These are phyloP conservation scores for Pavo muticus DNA, from an alignment of 2,113 vertebrate genomes.

Conservation along the genomic window DNA sequence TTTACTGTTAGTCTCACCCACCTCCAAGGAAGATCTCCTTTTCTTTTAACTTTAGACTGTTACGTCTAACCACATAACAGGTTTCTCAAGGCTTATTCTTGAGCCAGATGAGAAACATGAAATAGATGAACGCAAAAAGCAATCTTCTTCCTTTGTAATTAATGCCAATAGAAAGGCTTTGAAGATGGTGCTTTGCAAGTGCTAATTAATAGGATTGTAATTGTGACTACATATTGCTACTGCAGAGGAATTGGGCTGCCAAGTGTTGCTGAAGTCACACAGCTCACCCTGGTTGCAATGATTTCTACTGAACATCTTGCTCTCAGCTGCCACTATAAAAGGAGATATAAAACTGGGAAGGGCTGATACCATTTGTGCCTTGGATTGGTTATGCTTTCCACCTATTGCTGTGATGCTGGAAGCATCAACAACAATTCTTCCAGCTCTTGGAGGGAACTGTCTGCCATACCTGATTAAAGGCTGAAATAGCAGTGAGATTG, in stretches of 20 bases:
- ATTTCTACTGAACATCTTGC: conserved; percentile 26
- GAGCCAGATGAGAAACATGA: neutral
- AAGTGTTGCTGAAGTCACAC: neutral
- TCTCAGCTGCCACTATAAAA: conserved; percentile 51
- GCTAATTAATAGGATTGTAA: neutral
- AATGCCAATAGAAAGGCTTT: neutral
- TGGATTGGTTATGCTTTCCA: neutral
- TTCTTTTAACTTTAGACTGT: neutral
- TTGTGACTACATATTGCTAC: neutral
- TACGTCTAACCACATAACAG: neutral
- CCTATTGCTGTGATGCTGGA: neutral
- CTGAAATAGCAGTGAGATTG: neutral
- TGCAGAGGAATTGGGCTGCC: neutral
- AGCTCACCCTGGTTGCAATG: neutral
- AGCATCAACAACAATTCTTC: neutral
- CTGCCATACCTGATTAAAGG: neutral
- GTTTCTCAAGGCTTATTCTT: neutral
- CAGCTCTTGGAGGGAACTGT: neutral
- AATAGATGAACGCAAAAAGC: neutral
- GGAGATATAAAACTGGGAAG: conserved; percentile 20
- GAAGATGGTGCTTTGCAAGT: conserved; percentile 9
- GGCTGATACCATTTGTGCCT: neutral
- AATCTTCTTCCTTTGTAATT: neutral
- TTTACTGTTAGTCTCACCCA: conserved; percentile 10
- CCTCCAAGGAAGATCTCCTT: conserved; percentile 16